Evolutionary conservation across 2,797 vertebrate genomes (phyloP), one percentile per base, ranked within the genome.

Genomic region (Crypturellus tataupa): DNA sequence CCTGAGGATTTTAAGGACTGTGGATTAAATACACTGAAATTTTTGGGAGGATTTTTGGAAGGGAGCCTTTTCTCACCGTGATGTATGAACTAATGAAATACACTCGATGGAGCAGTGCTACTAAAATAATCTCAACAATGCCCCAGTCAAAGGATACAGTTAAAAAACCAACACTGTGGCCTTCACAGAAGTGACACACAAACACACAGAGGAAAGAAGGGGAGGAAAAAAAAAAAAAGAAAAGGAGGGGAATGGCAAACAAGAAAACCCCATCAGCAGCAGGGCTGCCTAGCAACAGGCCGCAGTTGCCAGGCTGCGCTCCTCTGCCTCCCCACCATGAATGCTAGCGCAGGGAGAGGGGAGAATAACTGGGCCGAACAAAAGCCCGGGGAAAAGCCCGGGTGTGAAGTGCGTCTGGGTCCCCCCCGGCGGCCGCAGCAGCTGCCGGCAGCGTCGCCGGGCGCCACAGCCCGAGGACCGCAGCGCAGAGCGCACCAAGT

Each of bases 331-430:
- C 98, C 98, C 98, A 98, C 98, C 97, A 97, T 98, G 98, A 99
- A 99, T 99, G 98, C 99, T 98, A 98, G 98, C 98, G 98, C 98
- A 98, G 98, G 97, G 94, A 98, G 97, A 97, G 97, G 94, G 98
- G 97, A 97, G 98, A 98, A 99, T 99, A 99, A 99, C 98, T 98
- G 98, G 98, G 98, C 98, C 96, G 95, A 98, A 98, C 97, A 98
- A 99, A 99, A 98, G 97, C 98, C 96, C 97, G 98, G 98, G 98
- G 98, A 98, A 98, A 97, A 98, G 96, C 95, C 97, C 94, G 96
- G 97, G 98, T 96, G 97, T 98, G 98, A 98, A 99, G 99, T 99
- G 98, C 98, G 98, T 99, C 99, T 99, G 99, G 98, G 98, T 98
- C 98, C 98, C 99, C 96, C 98, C 98, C 96, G 2, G 95, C 98